Percentiles rank a stretch among this genome's conserved stretches.
phyloP scores from a whole-genome alignment of 1,140 invertebrate species.

The Bombus ignitus region DNA sequence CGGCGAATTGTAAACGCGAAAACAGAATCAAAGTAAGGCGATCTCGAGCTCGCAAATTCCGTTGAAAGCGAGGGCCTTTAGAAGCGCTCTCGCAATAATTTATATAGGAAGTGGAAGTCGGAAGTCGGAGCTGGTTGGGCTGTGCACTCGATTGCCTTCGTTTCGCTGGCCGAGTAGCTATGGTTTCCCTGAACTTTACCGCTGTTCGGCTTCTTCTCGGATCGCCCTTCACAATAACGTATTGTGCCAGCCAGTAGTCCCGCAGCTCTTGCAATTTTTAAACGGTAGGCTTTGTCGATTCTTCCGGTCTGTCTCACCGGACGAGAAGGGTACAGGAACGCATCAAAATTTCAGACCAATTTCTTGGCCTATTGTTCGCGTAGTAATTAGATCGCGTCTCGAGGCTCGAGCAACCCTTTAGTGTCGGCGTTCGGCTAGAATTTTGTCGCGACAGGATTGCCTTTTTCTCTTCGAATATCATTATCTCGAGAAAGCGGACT shows the following conservation, averaged over 20 bases:
- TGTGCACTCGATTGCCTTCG: slow-evolving; percentile 16
- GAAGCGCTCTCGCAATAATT: background rate
- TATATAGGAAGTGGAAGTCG: background rate
- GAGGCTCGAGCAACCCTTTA: background rate
- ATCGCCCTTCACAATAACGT: background rate
- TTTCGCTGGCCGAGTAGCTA: background rate
- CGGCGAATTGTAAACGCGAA: too few species aligned
- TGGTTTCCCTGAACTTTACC: slow-evolving; percentile 25
- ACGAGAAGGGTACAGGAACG: too few species aligned
- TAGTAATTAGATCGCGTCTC: background rate
- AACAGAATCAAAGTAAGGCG: too few species aligned
- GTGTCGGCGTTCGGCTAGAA: background rate
- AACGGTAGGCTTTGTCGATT: background rate
- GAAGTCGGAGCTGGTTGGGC: background rate
- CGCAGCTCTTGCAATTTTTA: background rate
- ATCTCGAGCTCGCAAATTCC: background rate
- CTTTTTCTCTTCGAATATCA: background rate
- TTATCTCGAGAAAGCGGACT: background rate
- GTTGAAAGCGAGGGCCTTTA: background rate
- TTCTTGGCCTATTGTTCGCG: background rate
- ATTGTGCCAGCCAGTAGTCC: background rate
- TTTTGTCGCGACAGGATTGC: too few species aligned
- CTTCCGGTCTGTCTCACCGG: background rate
- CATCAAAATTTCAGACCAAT: slow-evolving; percentile 14
- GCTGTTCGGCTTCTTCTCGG: background rate